Conservation (phyloP, 2,797 vertebrate species). For the Trematomus bernacchii region DNA sequence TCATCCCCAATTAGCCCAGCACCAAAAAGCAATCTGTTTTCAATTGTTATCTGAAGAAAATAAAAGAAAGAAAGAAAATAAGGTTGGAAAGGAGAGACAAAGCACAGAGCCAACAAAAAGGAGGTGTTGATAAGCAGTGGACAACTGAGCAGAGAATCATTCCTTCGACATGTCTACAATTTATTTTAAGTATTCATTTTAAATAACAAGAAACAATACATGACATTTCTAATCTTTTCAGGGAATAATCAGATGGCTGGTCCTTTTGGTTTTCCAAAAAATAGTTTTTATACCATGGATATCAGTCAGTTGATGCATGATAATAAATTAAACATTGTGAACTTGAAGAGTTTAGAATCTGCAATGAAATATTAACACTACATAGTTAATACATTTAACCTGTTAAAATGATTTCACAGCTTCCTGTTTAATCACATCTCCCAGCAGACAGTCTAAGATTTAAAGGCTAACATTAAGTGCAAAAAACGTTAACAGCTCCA, state of each 20-base stretch:
- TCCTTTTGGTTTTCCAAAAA: slow-evolving; percentile 5
- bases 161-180: slow-evolving; percentile 25
- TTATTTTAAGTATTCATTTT: slow-evolving; percentile 15
- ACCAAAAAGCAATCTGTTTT: slow-evolving; percentile 71
- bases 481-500: slow-evolving; percentile 44
- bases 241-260: slow-evolving; percentile 5
- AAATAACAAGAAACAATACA: slow-evolving; percentile 14
- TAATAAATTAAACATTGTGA: neutral
- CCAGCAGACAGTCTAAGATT: slow-evolving; percentile 17
- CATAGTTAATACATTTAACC: slow-evolving; percentile 4
- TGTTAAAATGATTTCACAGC: slow-evolving; percentile 7
- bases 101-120: slow-evolving; percentile 11
- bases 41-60: slow-evolving; percentile 65
- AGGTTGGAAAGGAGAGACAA: slow-evolving; percentile 34
- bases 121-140: slow-evolving; percentile 57
- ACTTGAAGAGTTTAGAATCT: neutral
- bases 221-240: slow-evolving; percentile 12
- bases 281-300: neutral
- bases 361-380: neutral
- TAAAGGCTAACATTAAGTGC: slow-evolving; percentile 21
- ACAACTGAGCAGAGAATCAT: slow-evolving; percentile 39
- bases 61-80: slow-evolving; percentile 45
- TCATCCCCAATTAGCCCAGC: slow-evolving; percentile 70
- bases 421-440: slow-evolving; percentile 28
- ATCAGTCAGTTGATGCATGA: neutral